A percentile compares a stretch with the other conserved stretches of the same genome.
These are phyloP conservation scores for Thalpophila matura DNA, from an alignment of 2,888 invertebrate species.

Conservation along the genomic window DNA sequence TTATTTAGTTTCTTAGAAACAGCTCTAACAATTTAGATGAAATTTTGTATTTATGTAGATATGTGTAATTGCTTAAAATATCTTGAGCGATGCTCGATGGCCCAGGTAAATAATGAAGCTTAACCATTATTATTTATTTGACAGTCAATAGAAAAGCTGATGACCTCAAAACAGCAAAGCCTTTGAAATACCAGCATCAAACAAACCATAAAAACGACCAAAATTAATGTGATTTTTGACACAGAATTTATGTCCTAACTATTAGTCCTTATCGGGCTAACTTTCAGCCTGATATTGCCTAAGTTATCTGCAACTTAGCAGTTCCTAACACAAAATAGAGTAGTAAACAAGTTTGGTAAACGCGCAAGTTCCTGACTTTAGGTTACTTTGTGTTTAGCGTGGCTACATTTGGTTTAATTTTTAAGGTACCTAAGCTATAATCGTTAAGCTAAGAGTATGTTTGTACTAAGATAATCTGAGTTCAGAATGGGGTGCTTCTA, in stretches of 20 bases:
- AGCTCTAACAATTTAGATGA: no score
- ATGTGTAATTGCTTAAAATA: no score
- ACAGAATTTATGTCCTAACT: slow-evolving; percentile 44
- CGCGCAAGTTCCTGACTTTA: slow-evolving; percentile 43
- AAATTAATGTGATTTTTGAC: slow-evolving; percentile 44
- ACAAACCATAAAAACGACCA: background rate
- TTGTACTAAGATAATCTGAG: slow-evolving; percentile 1
- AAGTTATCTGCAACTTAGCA: slow-evolving; percentile 60
- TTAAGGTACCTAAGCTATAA: slow-evolving; percentile 18
- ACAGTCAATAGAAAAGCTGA: no score
- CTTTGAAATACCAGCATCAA: background rate
- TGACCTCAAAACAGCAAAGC: background rate
- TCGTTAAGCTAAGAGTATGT: slow-evolving; percentile 4
- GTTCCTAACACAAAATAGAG: slow-evolving; percentile 59
- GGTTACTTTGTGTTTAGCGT: slow-evolving; percentile 45
- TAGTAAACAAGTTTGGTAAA: slow-evolving; percentile 56
- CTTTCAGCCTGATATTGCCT: slow-evolving; percentile 59
- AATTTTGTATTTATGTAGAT: no score
- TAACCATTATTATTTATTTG: no score
- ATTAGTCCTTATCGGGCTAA: slow-evolving; percentile 57
- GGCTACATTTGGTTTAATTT: slow-evolving; percentile 44
- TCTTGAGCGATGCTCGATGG: no score
- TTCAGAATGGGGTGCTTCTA: background rate
- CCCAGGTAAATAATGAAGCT: no score
- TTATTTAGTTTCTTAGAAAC: no score